A percentile compares a stretch with the other conserved stretches of the same genome.
Conservation (phyloP, 2,113 vertebrate genomes). For the Mystacornis crossleyi region DNA sequence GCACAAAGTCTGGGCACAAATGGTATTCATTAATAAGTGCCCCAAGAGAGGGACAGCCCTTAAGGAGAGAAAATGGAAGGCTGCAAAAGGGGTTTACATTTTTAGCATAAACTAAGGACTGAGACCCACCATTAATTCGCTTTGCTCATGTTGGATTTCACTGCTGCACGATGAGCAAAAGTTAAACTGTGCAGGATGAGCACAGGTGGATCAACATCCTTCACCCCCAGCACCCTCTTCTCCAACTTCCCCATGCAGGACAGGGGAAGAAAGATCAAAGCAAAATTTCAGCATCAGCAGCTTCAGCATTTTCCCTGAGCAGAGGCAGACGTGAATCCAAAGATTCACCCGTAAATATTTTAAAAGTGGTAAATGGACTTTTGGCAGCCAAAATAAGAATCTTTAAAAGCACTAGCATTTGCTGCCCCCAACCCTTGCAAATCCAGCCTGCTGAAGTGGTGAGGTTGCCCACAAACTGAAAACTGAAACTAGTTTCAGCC, state of each 20-base stretch:
- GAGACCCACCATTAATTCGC: background rate
- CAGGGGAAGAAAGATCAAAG: background rate
- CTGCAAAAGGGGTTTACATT: background rate
- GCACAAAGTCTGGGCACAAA: background rate
- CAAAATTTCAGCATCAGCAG: background rate
- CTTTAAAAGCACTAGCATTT: background rate
- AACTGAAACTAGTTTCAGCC: background rate
- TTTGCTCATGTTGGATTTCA: background rate
- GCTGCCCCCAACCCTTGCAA: background rate
- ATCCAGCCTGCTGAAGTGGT: background rate
- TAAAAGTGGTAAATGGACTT: background rate
- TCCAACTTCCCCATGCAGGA: background rate
- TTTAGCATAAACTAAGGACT: background rate
- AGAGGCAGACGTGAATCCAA: background rate
- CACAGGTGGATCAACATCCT: background rate
- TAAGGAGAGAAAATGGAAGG: fast-evolving
- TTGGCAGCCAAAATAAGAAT: background rate
- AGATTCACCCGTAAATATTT: background rate
- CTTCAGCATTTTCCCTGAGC: background rate
- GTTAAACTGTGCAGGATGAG: background rate
- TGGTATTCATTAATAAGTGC: background rate
- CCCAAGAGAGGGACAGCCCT: background rate
- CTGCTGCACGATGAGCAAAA: fast-evolving
- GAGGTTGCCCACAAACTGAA: background rate
- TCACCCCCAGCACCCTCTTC: fast-evolving